These are phyloP conservation scores for Cerastoderma edule DNA, from an alignment of 2,888 invertebrate genomes.

Conservation along the genomic window DNA sequence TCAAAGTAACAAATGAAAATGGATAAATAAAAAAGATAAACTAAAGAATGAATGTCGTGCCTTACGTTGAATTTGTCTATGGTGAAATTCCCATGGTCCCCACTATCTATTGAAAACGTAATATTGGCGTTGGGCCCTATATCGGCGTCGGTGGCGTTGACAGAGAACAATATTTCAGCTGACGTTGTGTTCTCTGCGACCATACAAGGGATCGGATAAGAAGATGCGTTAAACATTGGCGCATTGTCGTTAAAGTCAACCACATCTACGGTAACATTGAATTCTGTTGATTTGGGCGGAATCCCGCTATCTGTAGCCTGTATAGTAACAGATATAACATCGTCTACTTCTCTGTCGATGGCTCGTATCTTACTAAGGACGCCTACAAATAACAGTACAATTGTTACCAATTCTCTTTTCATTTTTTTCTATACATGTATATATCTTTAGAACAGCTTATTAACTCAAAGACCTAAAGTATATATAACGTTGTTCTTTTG, in stretches of 20 bases:
- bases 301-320: slow-evolving; percentile 49
- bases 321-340: slow-evolving; percentile 26
- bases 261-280: slow-evolving; percentile 28
- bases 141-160: slow-evolving; percentile 43
- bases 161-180: slow-evolving; percentile 8
- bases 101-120: slow-evolving; percentile 31
- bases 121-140: slow-evolving; percentile 38
- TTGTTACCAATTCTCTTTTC: too few relatives aligned
- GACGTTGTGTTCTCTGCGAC: slow-evolving; percentile 29
- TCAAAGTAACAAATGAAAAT: too few relatives aligned
- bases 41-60: too few relatives aligned
- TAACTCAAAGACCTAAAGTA: too few relatives aligned
- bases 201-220: not conserved
- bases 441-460: too few relatives aligned
- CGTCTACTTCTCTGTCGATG: slow-evolving; percentile 46
- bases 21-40: too few relatives aligned
- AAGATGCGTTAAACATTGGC: slow-evolving; percentile 27
- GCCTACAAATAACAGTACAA: slow-evolving; percentile 38
- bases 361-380: slow-evolving; percentile 31
- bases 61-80: slow-evolving; percentile 4
- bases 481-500: too few relatives aligned
- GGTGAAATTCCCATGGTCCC: slow-evolving; percentile 4
- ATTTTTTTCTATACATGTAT: too few relatives aligned
- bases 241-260: slow-evolving; percentile 52
- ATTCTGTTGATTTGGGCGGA: slow-evolving; percentile 21